These are phyloP conservation scores for Coenonympha arcania DNA, from an alignment of 2,888 invertebrate species.

Conservation along the genomic window DNA sequence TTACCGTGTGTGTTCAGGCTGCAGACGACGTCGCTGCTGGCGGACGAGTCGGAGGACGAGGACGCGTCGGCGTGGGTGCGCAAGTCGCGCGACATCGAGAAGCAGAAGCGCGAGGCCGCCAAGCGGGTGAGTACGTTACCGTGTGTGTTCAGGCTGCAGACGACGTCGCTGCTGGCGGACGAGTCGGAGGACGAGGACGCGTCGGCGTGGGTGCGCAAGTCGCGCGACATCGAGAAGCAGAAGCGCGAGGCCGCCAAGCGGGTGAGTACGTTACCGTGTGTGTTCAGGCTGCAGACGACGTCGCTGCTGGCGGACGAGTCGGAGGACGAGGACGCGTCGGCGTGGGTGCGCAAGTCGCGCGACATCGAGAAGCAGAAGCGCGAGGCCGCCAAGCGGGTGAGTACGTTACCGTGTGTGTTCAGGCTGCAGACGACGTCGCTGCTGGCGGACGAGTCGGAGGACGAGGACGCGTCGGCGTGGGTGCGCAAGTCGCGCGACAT, in stretches of 20 bases:
- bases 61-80: constrained; percentile 88
- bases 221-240: constrained; percentile 82
- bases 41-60: constrained; percentile 82
- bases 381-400: constrained; percentile 87
- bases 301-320: constrained; percentile 77
- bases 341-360: constrained; percentile 90
- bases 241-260: constrained; percentile 89
- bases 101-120: constrained; percentile 88
- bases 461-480: constrained; percentile 85
- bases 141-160: constrained; percentile 44
- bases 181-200: constrained; percentile 83
- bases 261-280: constrained; percentile 57
- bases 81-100: constrained; percentile 82
- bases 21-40: constrained; percentile 53
- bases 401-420: constrained; percentile 26
- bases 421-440: constrained; percentile 41
- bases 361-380: constrained; percentile 83
- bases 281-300: constrained; percentile 35
- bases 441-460: constrained; percentile 80
- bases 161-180: constrained; percentile 70
- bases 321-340: constrained; percentile 80
- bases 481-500: constrained; percentile 84
- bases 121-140: constrained; percentile 76
- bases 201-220: constrained; percentile 87
- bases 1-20: constrained; percentile 37